Base-by-base conservation (phyloP, 2,797 vertebrate genomes). In the Halcyon leucocephala region DNA sequence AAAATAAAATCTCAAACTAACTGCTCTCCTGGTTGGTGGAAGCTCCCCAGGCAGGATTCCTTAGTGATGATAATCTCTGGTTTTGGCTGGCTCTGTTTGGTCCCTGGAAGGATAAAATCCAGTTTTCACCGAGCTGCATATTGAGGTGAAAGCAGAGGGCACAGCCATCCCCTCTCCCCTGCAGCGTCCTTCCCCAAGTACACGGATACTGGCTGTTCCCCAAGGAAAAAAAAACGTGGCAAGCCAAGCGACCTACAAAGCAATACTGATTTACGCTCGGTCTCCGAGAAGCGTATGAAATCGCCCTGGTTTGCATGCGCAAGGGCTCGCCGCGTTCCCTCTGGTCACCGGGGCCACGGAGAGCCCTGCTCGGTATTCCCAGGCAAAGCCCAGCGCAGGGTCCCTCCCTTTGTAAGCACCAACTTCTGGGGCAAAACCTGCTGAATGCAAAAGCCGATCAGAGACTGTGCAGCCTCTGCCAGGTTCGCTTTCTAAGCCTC, bases 11-110 rank as follows among this genome's bases (percentile, higher is more conserved):
- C 94, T 92, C 96, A 93, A 97, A 93, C 96, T 97, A 97, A 95
- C 88, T 97, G 95, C 82, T 97, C 90, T 97, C 96, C 96, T 93
- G 97, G 94, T 97, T 98, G 97, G 96, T 96, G 89, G 80, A 94
- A 95, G 95, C 93, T 97, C 95, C 95, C 89, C 95, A 96, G 87
- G 94, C 94, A 95, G 95, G 96, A 97, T 97, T 97, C 97, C 94
- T 97, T 94, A 97, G 92, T 87, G 93, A 97, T 97, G 94, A 96
- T 97, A 95, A 97, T 97, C 95, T 97, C 91, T 93, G 82, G 74
- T 95, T 96, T 97, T 97, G 96, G 90, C 87, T 97, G 95, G 95
- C 97, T 98, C 96, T 60, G 42, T 95, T 94, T 51, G 71, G 48
- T 35, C 95, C 96, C 94, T 96, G 96, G 90, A 97, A 98, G 97